A percentile compares a stretch with the other conserved stretches of the same genome.
Conservation (phyloP, 2,113 vertebrate genomes). For the Gymnorhina tibicen region DNA sequence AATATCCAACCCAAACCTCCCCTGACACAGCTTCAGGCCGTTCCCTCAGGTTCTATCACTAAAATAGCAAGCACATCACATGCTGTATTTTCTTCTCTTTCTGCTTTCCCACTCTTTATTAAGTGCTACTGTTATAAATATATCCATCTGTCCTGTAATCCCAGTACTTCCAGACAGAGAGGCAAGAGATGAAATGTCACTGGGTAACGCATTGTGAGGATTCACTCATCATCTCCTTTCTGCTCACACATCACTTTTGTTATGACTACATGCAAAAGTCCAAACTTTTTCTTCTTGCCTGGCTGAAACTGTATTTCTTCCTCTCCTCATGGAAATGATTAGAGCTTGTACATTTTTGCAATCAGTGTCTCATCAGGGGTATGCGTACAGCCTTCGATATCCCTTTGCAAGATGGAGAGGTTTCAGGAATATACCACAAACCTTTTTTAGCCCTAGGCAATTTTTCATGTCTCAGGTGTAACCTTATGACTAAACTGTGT, state of each 20-base stretch:
- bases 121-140: neutral
- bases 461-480: neutral
- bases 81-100: neutral
- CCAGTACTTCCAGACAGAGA: neutral
- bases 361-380: neutral
- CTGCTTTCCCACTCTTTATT: neutral
- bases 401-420: neutral
- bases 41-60: neutral
- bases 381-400: neutral
- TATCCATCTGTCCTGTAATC: neutral
- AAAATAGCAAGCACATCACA: neutral
- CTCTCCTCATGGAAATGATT: neutral
- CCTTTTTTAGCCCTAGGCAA: neutral
- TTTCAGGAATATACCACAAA: neutral
- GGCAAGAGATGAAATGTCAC: neutral
- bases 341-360: neutral
- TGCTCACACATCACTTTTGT: neutral
- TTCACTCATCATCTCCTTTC: neutral
- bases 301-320: neutral
- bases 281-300: neutral
- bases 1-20: neutral
- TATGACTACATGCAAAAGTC: neutral
- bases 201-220: neutral
- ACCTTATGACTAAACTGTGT: neutral
- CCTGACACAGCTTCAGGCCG: rapidly evolving